These are phyloP conservation scores for Trachelus stipa DNA, from an alignment of 2,888 invertebrate species.

Conservation along the genomic window DNA sequence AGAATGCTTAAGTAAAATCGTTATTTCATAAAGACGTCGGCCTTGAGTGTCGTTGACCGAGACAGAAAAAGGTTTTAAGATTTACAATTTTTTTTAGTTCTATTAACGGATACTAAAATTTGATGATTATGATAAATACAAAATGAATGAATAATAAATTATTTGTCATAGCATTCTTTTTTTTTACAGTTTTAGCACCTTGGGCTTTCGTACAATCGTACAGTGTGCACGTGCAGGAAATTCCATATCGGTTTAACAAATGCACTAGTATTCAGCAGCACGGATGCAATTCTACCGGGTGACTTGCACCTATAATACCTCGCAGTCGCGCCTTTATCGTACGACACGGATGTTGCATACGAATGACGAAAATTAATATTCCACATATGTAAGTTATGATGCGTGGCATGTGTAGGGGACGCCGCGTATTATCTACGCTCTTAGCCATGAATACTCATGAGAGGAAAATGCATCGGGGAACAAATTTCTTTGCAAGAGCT, in stretches of 20 bases:
- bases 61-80: background rate
- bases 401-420: constrained; percentile 18
- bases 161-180: background rate
- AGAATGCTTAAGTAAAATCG: constrained; percentile 45
- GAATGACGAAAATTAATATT: constrained; percentile 56
- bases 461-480: constrained; percentile 11
- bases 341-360: constrained; percentile 42
- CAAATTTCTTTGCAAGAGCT: background rate
- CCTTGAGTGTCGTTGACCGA: constrained; percentile 37
- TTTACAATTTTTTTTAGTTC: background rate
- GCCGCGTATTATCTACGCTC: constrained; percentile 40
- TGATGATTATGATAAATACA: background rate
- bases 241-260: background rate
- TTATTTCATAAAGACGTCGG: constrained; percentile 44
- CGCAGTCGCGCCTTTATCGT: constrained; percentile 21
- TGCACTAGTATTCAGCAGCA: constrained; percentile 3
- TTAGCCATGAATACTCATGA: constrained; percentile 44
- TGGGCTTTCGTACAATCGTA: background rate
- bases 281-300: constrained; percentile 20
- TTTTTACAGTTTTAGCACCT: background rate
- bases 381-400: constrained; percentile 50
- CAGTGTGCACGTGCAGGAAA: background rate
- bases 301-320: constrained; percentile 44
- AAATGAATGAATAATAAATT: background rate
- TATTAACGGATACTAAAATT: background rate